Base-by-base conservation (phyloP, 2,888 invertebrate species). In the Anoncus sp. region DNA sequence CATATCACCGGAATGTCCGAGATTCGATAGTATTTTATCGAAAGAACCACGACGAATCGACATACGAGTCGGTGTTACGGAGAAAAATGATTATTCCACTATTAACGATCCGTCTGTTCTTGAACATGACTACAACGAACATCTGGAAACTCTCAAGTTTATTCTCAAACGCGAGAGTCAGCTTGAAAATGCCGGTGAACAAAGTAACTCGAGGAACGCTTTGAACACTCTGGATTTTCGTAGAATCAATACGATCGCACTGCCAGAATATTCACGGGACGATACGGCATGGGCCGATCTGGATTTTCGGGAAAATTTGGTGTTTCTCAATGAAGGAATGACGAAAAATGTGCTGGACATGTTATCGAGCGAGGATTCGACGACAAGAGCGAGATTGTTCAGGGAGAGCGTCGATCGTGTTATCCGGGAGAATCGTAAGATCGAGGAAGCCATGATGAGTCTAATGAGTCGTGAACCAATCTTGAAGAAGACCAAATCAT, bases 211-310 rank as follows among this genome's bases (percentile, higher is more conserved):
- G 0, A 81, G 83, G 18, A 87, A 86, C 67, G 84, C 85, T 71
- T 82, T 90, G 16, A 88, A 87, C 65, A 89, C 86, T 12, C 77
- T 90, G 53, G 90, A 90, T 70, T 86, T 90, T 55, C 85, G 82
- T 18, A 73, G 84, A 40, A 90, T 90, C 85, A 90, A 90, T 63
- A 90, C 90, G 16, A 86, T 90, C 6, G 90, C 88, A 1, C 69
- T 87, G 18, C 82, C 87, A 1, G 62, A 72, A 16, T 47, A 57
- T 69, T 63, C 66, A n/a, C 57, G 12, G 12, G 49, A 57, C 45
- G 60, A 81, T 65, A 10, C 5, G 38, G 10, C 9, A 6, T 77
- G 79, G 62, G 76, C 75, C 12, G 38, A n/a, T 27, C 12, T 66
- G 35, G 43, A 82, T 77, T 40, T 77, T 77, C 69, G 31, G 47